phyloP scores from a whole-genome alignment of 2,888 invertebrate genomes.

The Margaritifera margaritifera region DNA sequence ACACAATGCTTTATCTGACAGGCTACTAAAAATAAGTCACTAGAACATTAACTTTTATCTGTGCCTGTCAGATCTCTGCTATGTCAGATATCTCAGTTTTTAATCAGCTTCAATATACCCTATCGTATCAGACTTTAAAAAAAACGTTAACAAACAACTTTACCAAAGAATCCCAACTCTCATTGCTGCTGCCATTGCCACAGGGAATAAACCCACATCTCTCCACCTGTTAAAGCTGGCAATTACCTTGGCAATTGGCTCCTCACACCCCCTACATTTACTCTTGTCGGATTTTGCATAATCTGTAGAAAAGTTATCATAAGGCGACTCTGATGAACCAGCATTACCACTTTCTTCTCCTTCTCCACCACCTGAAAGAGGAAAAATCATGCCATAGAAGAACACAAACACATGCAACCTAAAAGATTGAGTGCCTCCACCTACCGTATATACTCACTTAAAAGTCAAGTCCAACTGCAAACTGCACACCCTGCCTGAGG shows the following conservation, averaged over 20 bases:
- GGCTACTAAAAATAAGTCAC: too few species aligned
- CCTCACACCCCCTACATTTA: conserved; percentile 87
- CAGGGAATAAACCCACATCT: background rate
- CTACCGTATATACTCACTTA: conserved; percentile 1
- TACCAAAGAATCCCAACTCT: too few species aligned
- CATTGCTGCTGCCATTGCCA: background rate
- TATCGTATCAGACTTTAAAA: background rate
- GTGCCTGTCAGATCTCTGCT: too few species aligned
- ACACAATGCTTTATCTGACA: too few species aligned
- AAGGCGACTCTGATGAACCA: conserved; percentile 26
- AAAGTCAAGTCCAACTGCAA: too few species aligned
- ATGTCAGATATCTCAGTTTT: too few species aligned
- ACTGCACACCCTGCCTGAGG: too few species aligned
- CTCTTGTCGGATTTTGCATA: conserved; percentile 90
- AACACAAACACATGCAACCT: too few species aligned
- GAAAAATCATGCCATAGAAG: background rate
- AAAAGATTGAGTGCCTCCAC: background rate
- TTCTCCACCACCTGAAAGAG: conserved; percentile 30
- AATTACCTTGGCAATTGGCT: conserved; percentile 85
- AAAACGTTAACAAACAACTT: background rate
- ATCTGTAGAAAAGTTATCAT: conserved; percentile 77
- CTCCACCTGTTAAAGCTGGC: too few species aligned
- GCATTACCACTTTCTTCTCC: conserved; percentile 26
- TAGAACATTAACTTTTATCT: too few species aligned
- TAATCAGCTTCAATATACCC: background rate